Evolutionary conservation across 1,140 invertebrate species (phyloP).

Genomic region (Anadara kagoshimensis): DNA sequence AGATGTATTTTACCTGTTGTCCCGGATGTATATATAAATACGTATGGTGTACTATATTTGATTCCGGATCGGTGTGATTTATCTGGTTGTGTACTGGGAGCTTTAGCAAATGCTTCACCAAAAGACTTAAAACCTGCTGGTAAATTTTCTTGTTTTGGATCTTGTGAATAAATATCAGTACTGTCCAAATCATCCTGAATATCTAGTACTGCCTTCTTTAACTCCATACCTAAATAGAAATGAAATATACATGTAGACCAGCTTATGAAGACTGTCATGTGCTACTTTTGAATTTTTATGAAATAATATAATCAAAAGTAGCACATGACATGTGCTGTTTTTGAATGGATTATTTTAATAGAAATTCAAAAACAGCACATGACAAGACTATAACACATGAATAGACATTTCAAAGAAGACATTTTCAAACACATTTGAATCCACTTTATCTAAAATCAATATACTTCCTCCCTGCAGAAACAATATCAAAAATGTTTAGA

Average conservation of each 20-base stretch:
- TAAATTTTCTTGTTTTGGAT: not conserved
- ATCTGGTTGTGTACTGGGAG: not conserved
- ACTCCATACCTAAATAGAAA: slow-evolving; percentile 7
- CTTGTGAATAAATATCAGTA: slow-evolving; percentile 13
- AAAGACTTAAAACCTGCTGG: slow-evolving; percentile 4
- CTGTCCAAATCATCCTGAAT: not conserved
- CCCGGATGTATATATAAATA: slow-evolving; percentile 22
- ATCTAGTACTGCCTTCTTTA: slow-evolving; percentile 13
- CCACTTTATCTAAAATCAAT: too few species aligned
- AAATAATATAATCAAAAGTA: too few species aligned
- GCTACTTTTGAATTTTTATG: too few species aligned
- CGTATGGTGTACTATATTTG: not conserved
- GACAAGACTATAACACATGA: too few species aligned
- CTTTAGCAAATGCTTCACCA: not conserved
- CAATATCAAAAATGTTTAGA: too few species aligned
- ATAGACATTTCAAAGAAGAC: not conserved
- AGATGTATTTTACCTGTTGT: slow-evolving; percentile 19
- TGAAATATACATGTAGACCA: not conserved
- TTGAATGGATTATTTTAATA: too few species aligned
- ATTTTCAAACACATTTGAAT: too few species aligned
- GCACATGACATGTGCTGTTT: too few species aligned
- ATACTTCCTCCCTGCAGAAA: too few species aligned
- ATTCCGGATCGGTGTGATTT: slow-evolving; percentile 2
- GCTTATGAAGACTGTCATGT: too few species aligned
- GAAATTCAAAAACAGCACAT: too few species aligned